Conservation (phyloP, 2,888 invertebrate species). For the Napeogenes sylphis region DNA sequence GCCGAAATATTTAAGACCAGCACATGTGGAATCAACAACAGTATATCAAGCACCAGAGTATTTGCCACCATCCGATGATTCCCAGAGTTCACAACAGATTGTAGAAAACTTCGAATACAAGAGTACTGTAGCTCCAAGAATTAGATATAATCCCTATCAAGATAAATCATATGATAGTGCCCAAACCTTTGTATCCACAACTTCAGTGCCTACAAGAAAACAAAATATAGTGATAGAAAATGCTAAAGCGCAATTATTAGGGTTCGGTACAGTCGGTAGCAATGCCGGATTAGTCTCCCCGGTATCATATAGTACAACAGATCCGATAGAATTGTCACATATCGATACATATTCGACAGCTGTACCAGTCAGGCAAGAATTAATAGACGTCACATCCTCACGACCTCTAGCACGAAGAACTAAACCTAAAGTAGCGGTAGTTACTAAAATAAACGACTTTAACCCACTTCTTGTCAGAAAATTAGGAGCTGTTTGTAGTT, state of each 20-base stretch:
- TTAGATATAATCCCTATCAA: slow-evolving; percentile 56
- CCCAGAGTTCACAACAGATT: slow-evolving; percentile 37
- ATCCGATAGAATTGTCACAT: slow-evolving; percentile 33
- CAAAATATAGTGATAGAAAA: slow-evolving; percentile 67
- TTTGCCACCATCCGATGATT: slow-evolving; percentile 42
- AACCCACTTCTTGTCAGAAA: slow-evolving; percentile 84
- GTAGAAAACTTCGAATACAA: slow-evolving; percentile 52
- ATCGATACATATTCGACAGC: slow-evolving; percentile 43
- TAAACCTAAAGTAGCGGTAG: slow-evolving; percentile 76
- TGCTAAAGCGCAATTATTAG: slow-evolving; percentile 64
- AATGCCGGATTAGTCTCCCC: slow-evolving; percentile 64
- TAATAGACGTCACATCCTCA: slow-evolving; percentile 60
- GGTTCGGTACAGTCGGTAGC: slow-evolving; percentile 68
- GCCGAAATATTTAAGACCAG: slow-evolving; percentile 38
- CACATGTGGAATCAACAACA: slow-evolving; percentile 48
- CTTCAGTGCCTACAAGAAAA: slow-evolving; percentile 49
- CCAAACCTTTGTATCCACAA: slow-evolving; percentile 34
- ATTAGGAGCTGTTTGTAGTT: slow-evolving; percentile 85
- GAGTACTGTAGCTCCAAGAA: slow-evolving; percentile 41
- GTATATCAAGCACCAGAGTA: slow-evolving; percentile 48
- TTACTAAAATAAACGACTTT: slow-evolving; percentile 83
- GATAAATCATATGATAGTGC: slow-evolving; percentile 41
- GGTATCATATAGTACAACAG: slow-evolving; percentile 54
- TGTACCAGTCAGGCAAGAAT: slow-evolving; percentile 56
- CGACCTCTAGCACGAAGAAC: slow-evolving; percentile 49